These are phyloP conservation scores for Caenorhabditis remanei DNA, from an alignment of 1,140 invertebrate genomes.

Conservation along the genomic window DNA sequence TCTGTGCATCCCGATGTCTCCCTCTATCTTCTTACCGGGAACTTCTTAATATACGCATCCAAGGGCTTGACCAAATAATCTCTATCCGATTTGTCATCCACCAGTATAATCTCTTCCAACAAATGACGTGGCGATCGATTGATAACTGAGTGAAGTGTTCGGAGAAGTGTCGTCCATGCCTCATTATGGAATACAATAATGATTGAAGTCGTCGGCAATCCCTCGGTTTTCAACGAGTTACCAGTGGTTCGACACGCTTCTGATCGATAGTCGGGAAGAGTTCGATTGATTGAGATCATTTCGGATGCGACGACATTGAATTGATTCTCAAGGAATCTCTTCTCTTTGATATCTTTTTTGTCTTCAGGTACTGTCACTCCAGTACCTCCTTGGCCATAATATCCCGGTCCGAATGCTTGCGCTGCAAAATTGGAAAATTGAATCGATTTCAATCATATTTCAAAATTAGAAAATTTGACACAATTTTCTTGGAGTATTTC, in stretches of 20 bases:
- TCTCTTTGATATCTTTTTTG: constrained; percentile 60
- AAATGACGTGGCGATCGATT: constrained; percentile 85
- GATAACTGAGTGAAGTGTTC: constrained; percentile 88
- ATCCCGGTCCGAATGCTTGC: constrained; percentile 55
- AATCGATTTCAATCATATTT: no score
- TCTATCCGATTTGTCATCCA: constrained; percentile 91
- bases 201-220: constrained; percentile 84
- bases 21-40: constrained; percentile 78
- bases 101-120: constrained; percentile 89
- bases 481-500: no score
- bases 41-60: constrained; percentile 84
- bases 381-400: constrained; percentile 62
- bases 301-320: constrained; percentile 69
- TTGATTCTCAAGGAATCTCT: constrained; percentile 67
- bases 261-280: constrained; percentile 65
- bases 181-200: constrained; percentile 95
- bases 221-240: background rate
- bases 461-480: no score
- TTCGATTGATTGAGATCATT: constrained; percentile 67
- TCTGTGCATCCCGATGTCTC: background rate
- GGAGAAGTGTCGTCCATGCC: constrained; percentile 89
- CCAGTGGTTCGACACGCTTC: constrained; percentile 14
- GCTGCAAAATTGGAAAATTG: constrained; percentile 38
- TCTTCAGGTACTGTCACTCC: constrained; percentile 60
- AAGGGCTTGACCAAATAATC: constrained; percentile 85